Base-by-base conservation (phyloP, 2,888 invertebrate genomes). In the Hesperia comma region DNA sequence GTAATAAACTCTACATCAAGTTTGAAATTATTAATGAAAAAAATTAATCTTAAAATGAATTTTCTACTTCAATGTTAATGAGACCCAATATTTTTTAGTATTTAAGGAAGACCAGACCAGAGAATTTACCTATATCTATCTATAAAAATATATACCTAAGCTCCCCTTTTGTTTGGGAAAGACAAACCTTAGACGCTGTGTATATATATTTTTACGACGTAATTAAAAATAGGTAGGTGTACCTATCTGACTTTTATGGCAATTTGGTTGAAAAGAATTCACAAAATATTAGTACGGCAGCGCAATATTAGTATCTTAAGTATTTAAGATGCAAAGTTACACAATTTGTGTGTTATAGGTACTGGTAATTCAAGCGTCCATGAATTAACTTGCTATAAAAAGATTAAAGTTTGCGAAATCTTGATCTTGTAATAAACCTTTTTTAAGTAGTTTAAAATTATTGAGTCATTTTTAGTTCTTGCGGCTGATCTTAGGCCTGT, bases 381-480 rank as follows among this genome's bases (percentile, higher is more conserved):
- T 49, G 49, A 49, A 49, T 49, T 10, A 17, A 46, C 46, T 46
- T 14, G 49, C 19, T 19, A 49, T 19, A 49, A 49, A 49, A 49
- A 49, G 17, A 49, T 49, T 19, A 19, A 49, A 3, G 49, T 37
- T 55, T 55, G 33, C 15, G 33, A 55, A 17, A 55, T 33, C 5
- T n/a, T 55, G 12, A 33, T 32, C 55, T 49, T 49, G 49, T 49
- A 49, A 49, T 49, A 49, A 49, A 49, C 4, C 10, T 49, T 49
- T 37, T 49, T 49, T 49, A 19, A 12, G 49, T 49, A 19, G 49
- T 49, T 49, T 49, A 49, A 49, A 19, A 49, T 19, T 19, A 19
- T 49, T 49, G 49, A 49, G 49, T 49, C 19, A 49, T 49, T 19
- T 49, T 49, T 49, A 49, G 49, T 49, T 49, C n/a, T 49, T 49